Conservation (phyloP, 2,113 vertebrate species). For the Tyrannus savana region DNA sequence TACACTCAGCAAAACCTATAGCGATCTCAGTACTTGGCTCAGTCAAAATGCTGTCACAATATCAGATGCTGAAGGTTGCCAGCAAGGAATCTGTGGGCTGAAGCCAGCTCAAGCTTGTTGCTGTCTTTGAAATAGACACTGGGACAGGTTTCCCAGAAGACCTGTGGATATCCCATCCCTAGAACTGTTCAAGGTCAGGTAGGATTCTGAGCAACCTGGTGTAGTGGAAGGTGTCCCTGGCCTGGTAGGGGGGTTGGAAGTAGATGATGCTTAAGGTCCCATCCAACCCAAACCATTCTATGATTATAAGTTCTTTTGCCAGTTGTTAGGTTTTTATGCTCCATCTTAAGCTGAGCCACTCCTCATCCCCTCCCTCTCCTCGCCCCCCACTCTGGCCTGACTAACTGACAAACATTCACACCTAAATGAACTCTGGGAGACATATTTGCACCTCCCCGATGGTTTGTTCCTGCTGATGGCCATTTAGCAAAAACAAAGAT, state of each 20-base stretch:
- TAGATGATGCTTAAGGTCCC: neutral
- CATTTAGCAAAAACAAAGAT: neutral
- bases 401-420: neutral
- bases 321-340: neutral
- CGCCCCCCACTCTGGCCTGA: accelerated
- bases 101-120: accelerated
- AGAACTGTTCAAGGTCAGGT: neutral
- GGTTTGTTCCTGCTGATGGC: too few relatives aligned
- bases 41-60: too few relatives aligned
- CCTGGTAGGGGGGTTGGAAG: neutral
- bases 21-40: too few relatives aligned
- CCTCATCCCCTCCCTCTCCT: accelerated
- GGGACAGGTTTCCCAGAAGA: neutral
- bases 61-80: accelerated
- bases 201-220: neutral
- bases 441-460: neutral
- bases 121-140: neutral
- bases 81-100: accelerated
- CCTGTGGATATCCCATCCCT: neutral
- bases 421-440: neutral
- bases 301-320: neutral
- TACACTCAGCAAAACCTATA: neutral
- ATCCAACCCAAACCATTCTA: neutral
- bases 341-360: accelerated
- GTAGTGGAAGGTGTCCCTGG: neutral